Conservation (phyloP, 2,888 invertebrate species). For the Acheta domesticus region DNA sequence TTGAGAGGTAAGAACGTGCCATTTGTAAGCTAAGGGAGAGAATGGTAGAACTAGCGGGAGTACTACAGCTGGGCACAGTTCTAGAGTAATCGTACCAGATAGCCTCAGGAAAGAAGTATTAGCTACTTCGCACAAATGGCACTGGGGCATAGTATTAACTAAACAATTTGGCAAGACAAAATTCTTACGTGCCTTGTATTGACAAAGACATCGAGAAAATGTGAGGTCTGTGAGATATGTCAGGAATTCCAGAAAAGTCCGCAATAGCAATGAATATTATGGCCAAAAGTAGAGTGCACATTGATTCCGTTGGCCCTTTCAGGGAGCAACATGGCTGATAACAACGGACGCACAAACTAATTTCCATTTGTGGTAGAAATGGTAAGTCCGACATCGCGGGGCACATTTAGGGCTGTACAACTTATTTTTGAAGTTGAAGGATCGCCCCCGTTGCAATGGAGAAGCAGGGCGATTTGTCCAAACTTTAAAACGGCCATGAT, state of each 20-base stretch:
- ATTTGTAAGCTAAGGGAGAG: neutral
- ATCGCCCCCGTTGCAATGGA: conserved; percentile 25
- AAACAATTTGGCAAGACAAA: conserved; percentile 30
- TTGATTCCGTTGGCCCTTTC: conserved; percentile 40
- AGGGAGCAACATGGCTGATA: conserved; percentile 38
- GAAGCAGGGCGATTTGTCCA: conserved; percentile 38
- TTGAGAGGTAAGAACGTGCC: neutral
- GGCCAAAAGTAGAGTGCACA: conserved; percentile 37
- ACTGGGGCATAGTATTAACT: conserved; percentile 31
- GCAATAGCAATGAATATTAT: neutral
- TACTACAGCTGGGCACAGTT: neutral
- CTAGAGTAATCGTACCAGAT: conserved; percentile 23
- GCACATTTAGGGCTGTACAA: conserved; percentile 27
- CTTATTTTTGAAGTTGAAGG: conserved; percentile 33
- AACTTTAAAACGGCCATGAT: conserved; percentile 35
- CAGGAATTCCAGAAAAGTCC: conserved; percentile 29
- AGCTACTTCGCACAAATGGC: conserved; percentile 27
- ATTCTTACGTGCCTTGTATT: conserved; percentile 37
- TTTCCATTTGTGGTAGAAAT: conserved; percentile 32
- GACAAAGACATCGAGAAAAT: conserved; percentile 35
- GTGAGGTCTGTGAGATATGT: conserved; percentile 33
- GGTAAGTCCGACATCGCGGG: conserved; percentile 26
- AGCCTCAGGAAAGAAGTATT: conserved; percentile 25
- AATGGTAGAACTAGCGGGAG: neutral
- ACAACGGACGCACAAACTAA: conserved; percentile 39